phyloP scores from a whole-genome alignment of 2,888 invertebrate genomes.

The Heliconius cydno region DNA sequence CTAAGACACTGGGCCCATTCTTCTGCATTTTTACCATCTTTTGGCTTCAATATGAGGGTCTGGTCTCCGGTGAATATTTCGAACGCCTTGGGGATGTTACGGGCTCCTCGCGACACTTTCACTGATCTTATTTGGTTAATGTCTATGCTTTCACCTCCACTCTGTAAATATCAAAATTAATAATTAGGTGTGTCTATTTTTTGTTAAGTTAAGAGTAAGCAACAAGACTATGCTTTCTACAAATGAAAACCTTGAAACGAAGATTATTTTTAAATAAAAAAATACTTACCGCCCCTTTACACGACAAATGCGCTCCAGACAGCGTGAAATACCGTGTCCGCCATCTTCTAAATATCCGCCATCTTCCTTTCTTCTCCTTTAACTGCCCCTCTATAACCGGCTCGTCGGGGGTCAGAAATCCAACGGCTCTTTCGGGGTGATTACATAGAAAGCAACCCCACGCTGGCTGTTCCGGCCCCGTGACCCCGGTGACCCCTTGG shows the following conservation, averaged over 20 bases:
- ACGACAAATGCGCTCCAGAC: constrained; percentile 95
- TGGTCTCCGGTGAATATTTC: constrained; percentile 98
- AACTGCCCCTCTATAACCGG: constrained; percentile 95
- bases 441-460: constrained; percentile 98
- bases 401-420: constrained; percentile 90
- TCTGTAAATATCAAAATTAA: constrained; percentile 76
- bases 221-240: too few species aligned
- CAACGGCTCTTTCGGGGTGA: constrained; percentile 94
- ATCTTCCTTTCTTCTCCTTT: constrained; percentile 95
- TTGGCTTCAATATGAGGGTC: constrained; percentile 95
- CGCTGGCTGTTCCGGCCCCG: constrained; percentile 55
- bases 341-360: constrained; percentile 96
- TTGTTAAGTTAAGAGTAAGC: neutral
- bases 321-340: constrained; percentile 96
- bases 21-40: constrained; percentile 96
- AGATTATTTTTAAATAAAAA: neutral
- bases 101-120: constrained; percentile 94
- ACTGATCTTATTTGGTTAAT: constrained; percentile 97
- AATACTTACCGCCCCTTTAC: constrained; percentile 89
- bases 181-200: neutral
- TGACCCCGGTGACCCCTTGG: constrained; percentile 56
- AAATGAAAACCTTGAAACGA: too few species aligned
- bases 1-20: constrained; percentile 98
- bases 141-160: constrained; percentile 93
- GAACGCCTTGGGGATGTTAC: constrained; percentile 97